These are phyloP conservation scores for Pangasius mekongensis DNA, from an alignment of 2,797 vertebrate genomes.

Conservation along the genomic window DNA sequence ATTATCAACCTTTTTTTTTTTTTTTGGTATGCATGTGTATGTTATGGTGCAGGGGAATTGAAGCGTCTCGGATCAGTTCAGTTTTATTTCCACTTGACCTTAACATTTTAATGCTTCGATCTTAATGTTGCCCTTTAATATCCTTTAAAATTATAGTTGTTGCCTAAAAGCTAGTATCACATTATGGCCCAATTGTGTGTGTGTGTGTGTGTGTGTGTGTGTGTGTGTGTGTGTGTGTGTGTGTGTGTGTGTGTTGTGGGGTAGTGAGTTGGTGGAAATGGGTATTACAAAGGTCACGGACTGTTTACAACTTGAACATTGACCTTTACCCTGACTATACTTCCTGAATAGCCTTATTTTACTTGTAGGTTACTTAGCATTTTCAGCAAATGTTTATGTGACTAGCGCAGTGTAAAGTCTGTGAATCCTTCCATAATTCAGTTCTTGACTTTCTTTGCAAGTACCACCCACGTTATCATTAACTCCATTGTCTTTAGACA, in stretches of 20 bases:
- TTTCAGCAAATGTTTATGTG: background rate
- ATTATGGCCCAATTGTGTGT: background rate
- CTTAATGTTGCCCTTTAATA: background rate
- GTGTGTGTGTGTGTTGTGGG: background rate
- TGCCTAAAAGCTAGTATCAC: background rate
- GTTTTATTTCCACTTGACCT: slow-evolving; percentile 2
- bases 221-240: slow-evolving; percentile 2
- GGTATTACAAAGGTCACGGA: slow-evolving; percentile 21
- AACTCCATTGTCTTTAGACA: slow-evolving; percentile 6
- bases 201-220: slow-evolving; percentile 7
- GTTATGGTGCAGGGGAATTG: background rate
- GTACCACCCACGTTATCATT: background rate
- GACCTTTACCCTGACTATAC: background rate
- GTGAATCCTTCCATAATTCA: background rate
- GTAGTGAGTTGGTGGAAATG: background rate
- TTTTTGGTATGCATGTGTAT: background rate
- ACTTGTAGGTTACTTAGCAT: background rate
- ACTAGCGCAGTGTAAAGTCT: background rate
- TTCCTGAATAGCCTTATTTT: slow-evolving; percentile 2
- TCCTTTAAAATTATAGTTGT: background rate
- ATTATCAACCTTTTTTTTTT: slow-evolving; percentile 6
- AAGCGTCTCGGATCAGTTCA: background rate
- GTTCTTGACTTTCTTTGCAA: background rate
- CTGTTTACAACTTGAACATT: slow-evolving; percentile 20
- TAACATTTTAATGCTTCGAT: background rate